Evolutionary conservation across 2,888 invertebrate species (phyloP).

Genomic region (Aradus depressus): DNA sequence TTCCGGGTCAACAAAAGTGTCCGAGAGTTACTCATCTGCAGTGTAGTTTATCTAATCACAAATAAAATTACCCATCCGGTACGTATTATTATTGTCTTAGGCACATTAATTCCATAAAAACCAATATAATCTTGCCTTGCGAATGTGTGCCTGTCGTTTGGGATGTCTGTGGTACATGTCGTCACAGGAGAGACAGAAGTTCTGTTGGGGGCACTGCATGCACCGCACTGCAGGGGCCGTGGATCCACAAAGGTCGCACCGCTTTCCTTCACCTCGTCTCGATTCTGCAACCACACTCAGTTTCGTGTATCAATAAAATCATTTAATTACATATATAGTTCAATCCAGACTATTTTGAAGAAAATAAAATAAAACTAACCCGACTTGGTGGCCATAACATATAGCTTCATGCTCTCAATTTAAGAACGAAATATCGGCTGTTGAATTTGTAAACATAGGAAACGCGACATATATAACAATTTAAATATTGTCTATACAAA

Average conservation of each 20-base stretch:
- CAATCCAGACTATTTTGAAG: background rate
- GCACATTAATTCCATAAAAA: too few species aligned
- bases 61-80: too few species aligned
- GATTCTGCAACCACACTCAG: background rate
- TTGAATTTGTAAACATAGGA: too few species aligned
- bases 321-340: background rate
- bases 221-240: constrained; percentile 70
- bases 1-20: too few species aligned
- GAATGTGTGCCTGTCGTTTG: constrained; percentile 65
- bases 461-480: too few species aligned
- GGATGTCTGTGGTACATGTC: constrained; percentile 92
- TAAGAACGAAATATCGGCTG: background rate
- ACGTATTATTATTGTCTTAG: too few species aligned
- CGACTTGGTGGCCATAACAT: background rate
- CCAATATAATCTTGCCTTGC: constrained; percentile 63
- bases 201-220: constrained; percentile 68
- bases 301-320: background rate
- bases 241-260: constrained; percentile 79
- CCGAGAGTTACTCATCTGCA: too few species aligned
- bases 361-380: background rate
- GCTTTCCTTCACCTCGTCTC: constrained; percentile 41
- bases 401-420: background rate
- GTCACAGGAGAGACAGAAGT: constrained; percentile 82
- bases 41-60: too few species aligned
- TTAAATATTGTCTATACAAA: too few species aligned